A percentile compares a stretch with the other conserved stretches of the same genome.
Conservation (phyloP, 1,140 invertebrate genomes). For the Magallana gigas region DNA sequence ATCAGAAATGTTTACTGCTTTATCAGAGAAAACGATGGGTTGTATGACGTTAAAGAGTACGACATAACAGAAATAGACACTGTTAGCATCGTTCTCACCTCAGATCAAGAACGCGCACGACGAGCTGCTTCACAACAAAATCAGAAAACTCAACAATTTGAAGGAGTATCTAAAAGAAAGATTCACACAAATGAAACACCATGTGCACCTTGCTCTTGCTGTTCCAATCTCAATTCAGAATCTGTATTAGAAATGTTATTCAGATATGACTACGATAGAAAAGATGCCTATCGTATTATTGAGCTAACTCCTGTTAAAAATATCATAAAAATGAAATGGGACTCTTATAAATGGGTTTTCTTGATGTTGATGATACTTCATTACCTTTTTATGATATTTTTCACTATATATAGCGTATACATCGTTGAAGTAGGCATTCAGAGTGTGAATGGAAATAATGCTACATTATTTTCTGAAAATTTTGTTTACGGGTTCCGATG, state of each 20-base stretch:
- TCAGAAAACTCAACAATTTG: constrained; percentile 1
- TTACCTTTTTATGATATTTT: constrained; percentile 48
- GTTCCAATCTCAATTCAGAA: not conserved
- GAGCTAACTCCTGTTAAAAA: constrained; percentile 53
- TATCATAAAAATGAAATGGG: constrained; percentile 61
- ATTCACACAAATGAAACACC: constrained; percentile 24
- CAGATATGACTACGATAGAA: constrained; percentile 34
- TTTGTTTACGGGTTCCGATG: constrained; percentile 39
- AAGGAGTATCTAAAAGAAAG: constrained; percentile 30
- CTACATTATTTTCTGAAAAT: not conserved
- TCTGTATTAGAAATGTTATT: constrained; percentile 63
- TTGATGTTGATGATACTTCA: constrained; percentile 59
- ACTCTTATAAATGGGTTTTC: constrained; percentile 52
- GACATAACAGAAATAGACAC: too few species aligned
- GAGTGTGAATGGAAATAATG: not conserved
- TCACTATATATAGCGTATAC: constrained; percentile 53
- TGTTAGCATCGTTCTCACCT: not conserved
- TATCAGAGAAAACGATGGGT: constrained; percentile 60
- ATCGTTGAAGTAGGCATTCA: not conserved
- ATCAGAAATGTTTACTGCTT: constrained; percentile 63
- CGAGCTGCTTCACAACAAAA: not conserved
- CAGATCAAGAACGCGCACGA: not conserved
- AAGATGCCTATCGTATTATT: constrained; percentile 59
- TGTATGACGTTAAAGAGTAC: constrained; percentile 65
- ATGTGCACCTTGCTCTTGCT: not conserved